Evolutionary conservation across 2,888 invertebrate species (phyloP), one percentile per base, ranked within the genome.

Genomic region (Syritta pipiens): DNA sequence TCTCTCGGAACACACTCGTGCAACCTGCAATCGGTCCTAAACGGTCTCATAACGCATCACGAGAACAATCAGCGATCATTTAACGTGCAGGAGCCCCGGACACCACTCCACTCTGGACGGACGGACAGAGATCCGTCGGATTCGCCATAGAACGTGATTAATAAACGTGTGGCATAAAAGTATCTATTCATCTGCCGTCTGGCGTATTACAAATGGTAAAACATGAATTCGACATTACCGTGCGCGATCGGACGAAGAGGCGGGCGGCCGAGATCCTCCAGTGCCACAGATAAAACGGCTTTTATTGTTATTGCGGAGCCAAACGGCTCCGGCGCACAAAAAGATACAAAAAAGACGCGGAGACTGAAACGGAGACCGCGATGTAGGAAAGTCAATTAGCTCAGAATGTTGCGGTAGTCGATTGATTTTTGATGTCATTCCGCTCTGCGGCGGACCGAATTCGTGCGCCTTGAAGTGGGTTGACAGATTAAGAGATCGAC

Each of bases 201-300:
- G 81, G 81, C 81, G 74, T 77, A 76, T 83, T 74, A 82, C 83
- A 83, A 82, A 83, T 82, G 81, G 76, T 81, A 68, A 74, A 81
- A 83, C 82, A 81, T 77, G 81, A 72, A 69, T 82, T 83, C 72
- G 62, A 83, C 82, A 83, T 83, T 83, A 82, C 71, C 42, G 60
- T 46, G 67, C 46, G 65, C 63, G 55, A 49, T 37, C 35, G 59
- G 40, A 30, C 3, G 35, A 14, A 10, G 32, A 32, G 37, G 37
- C 37, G 9, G 14, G 17, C 17, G 9, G 5, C 7, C 28, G 9
- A 10, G 37, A 17, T 6, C 19, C 37, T 4, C 17, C 17, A n/a
- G 37, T 9, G 6, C 62, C 49, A 14, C 12, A 67, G 68, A 75
- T 75, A 75, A 60, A 57, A 59, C 51, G 24, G 57, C 72, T 72